Base-by-base conservation (phyloP, 2,113 vertebrate species). In the Cyprinus carpio region DNA sequence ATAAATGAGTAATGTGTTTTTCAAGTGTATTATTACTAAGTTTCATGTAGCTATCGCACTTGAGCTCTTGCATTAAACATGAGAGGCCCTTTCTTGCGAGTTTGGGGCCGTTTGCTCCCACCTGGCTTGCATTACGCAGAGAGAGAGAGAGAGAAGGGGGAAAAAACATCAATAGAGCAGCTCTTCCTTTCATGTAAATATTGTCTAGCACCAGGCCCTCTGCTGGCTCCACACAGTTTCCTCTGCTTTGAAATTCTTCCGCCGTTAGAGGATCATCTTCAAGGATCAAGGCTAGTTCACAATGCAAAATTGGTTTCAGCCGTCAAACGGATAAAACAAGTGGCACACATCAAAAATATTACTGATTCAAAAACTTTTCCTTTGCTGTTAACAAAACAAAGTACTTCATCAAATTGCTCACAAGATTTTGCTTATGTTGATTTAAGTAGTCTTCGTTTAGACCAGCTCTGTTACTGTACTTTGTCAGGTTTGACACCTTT, bases 221-320 rank as follows among this genome's bases (percentile, higher is more conserved):
- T 92, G 92, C 92, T 49, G 89, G 93, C 92, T 93, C 87, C 89
- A 89, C 80, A 79, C 91, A 2, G 92, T 93, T 95, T 95, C 94
- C 94, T 94, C 93, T 86, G 90, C 94, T 95, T 96, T 95, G 94
- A 94, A 94, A 92, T 95, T 90, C 91, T 94, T 93, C 78, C 81
- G 88, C 91, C 89, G 87, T 91, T 92, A 91, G 92, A 91, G 88
- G 92, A 92, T 91, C 87, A 86, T 92, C 90, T 92, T 94, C 92
- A 67, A 56, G 92, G 93, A 94, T 92, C 93, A 83, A 83, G 65
- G 81, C 29, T 72, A 71, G 81, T 90, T 93, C 93, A 93, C 93
- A 94, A 92, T 92, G 91, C 82, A 75, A 88, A 90, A 91, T 95
- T 95, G 94, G 93, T 95, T 95, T 93, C 90, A 93, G 87, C 93